Conservation (phyloP, 1,140 invertebrate genomes). For the Camponotus vicinus region DNA sequence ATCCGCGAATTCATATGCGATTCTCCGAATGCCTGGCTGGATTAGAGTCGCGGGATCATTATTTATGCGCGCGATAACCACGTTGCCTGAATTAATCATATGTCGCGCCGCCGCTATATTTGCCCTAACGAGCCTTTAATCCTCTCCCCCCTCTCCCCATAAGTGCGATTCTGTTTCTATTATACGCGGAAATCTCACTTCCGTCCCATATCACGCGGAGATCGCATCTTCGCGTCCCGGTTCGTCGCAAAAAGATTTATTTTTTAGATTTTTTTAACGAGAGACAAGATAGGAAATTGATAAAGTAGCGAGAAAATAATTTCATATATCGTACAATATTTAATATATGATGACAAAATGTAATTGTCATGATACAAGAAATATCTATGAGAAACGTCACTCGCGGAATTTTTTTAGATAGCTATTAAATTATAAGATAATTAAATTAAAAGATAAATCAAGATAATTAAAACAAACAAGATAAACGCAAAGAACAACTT, state of each 20-base stretch:
- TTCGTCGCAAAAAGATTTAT: too few relatives aligned
- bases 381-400: background rate
- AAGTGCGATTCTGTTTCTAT: conserved; percentile 31
- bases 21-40: conserved; percentile 54
- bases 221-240: background rate
- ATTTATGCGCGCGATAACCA: conserved; percentile 62
- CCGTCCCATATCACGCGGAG: background rate
- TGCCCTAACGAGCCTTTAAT: conserved; percentile 57
- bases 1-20: conserved; percentile 1
- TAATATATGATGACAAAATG: background rate
- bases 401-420: background rate
- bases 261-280: too few relatives aligned
- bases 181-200: conserved; percentile 21
- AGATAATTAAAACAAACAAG: background rate
- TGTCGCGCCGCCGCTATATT: conserved; percentile 53
- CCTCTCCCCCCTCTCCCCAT: background rate
- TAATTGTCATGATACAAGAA: background rate
- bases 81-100: conserved; percentile 67
- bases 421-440: background rate
- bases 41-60: conserved; percentile 71
- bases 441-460: too few relatives aligned
- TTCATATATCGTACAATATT: background rate
- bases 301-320: background rate
- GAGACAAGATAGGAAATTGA: background rate
- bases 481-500: background rate